phyloP scores from a whole-genome alignment of 2,113 vertebrate species.

The Probosciger aterrimus region DNA sequence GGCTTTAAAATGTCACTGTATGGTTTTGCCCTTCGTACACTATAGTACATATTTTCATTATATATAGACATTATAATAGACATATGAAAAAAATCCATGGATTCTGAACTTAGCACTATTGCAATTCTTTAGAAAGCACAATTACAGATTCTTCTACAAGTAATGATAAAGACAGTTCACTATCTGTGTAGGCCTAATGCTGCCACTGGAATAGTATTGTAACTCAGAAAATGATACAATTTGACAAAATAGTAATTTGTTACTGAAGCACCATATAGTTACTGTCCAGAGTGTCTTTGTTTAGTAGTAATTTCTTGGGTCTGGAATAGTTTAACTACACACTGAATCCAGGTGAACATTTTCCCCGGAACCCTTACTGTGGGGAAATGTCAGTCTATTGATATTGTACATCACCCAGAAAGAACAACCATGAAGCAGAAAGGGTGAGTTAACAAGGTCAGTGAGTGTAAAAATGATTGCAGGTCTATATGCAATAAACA shows the following conservation, averaged over 20 bases:
- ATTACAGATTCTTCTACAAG: neutral
- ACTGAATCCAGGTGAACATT: neutral
- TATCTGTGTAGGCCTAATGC: neutral
- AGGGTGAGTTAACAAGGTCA: neutral
- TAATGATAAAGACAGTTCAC: neutral
- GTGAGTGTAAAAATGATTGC: neutral
- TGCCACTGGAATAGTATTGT: neutral
- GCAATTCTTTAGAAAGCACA: neutral
- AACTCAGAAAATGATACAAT: neutral
- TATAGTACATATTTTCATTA: neutral
- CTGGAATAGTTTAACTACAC: neutral
- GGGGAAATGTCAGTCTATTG: neutral
- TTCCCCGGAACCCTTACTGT: neutral
- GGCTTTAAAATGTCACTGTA: neutral
- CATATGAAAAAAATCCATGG: neutral
- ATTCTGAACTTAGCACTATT: neutral
- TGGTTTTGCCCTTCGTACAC: neutral
- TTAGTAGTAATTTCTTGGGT: neutral
- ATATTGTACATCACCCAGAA: neutral
- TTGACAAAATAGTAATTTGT: neutral
- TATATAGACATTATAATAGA: neutral
- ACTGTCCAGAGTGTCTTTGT: neutral
- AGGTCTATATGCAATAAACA: neutral
- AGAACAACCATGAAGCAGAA: neutral
- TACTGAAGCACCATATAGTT: neutral